These are phyloP conservation scores for Epinephelus coioides DNA, from an alignment of 2,797 vertebrate genomes.

Conservation along the genomic window DNA sequence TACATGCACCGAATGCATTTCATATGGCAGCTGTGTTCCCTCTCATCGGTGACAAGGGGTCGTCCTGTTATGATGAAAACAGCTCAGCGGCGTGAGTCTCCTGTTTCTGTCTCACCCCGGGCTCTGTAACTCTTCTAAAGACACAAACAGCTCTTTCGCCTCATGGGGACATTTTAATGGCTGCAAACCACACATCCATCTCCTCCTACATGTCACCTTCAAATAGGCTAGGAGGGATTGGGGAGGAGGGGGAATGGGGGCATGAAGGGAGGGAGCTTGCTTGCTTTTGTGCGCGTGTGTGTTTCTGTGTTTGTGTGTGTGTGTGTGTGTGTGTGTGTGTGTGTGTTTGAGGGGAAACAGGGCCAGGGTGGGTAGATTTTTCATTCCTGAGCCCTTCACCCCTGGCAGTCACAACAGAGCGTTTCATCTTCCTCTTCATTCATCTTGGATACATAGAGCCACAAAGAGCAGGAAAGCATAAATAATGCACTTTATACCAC, in stretches of 20 bases:
- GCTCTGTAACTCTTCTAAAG: conserved; percentile 80
- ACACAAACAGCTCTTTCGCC: conserved; percentile 77
- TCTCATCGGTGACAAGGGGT: conserved; percentile 70
- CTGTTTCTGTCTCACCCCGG: conserved; percentile 71
- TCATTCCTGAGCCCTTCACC: conserved; percentile 78
- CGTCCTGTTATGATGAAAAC: conserved; percentile 77
- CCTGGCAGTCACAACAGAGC: conserved; percentile 78
- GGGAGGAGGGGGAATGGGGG: conserved; percentile 17
- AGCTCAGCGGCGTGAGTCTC: conserved; percentile 68
- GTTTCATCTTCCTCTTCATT: conserved; percentile 84
- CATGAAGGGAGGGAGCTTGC: not conserved
- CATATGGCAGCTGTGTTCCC: conserved; percentile 57
- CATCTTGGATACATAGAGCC: conserved; percentile 76
- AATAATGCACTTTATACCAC: conserved; percentile 80
- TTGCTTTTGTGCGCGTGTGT: conserved; percentile 11
- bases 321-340: not conserved
- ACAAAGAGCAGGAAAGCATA: conserved; percentile 75
- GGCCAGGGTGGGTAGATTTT: conserved; percentile 73
- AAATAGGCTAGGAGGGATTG: conserved; percentile 73
- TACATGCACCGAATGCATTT: conserved; percentile 52
- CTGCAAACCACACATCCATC: conserved; percentile 80
- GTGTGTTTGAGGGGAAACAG: conserved; percentile 50
- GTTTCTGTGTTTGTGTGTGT: not conserved
- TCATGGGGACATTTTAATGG: conserved; percentile 83
- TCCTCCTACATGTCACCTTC: conserved; percentile 82